Base-by-base conservation (phyloP, 2,797 vertebrate genomes). In the Molothrus ater region DNA sequence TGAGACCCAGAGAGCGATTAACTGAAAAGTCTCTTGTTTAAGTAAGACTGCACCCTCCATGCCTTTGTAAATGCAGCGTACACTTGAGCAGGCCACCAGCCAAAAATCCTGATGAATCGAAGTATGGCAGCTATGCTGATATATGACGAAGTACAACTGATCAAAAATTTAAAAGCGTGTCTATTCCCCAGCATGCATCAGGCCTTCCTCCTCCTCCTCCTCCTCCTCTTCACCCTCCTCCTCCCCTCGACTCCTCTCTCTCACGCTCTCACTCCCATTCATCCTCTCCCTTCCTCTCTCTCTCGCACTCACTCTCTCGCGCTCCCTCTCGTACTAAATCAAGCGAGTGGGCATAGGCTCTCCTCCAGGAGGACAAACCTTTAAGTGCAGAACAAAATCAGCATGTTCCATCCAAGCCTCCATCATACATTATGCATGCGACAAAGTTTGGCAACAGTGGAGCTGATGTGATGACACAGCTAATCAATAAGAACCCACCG, bases 361-460 rank as follows among this genome's bases (percentile, higher is more conserved):
- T 97, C 97, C 97, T 98, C 96, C 96, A 96, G 94, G 97, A 98
- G 97, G 98, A 97, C 96, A 91, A 97, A 98, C 97, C 97, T 92
- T 95, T 97, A 98, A 98, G 98, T 97, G 97, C 98, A 98, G 98
- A 97, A 98, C 96, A 97, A 97, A 98, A 97, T 97, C 97, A 97
- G 97, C 97, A 97, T 97, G 97, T 98, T 97, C 97, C 98, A 97
- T 98, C 98, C 98, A 98, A 98, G 97, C 97, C 97, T 98, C 98
- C 98, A 97, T 98, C 98, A 97, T 98, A 98, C 96, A 97, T 97
- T 97, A 98, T 98, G 98, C 98, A 98, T 98, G 98, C 98, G 98
- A 98, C 98, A 98, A 98, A 98, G 97, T 98, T 98, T 98, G 98
- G 98, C 98, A 98, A 98, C 98, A 98, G 98, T 98, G 98, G 97